phyloP scores from a whole-genome alignment of 2,113 vertebrate species.

The Delphinus delphis region DNA sequence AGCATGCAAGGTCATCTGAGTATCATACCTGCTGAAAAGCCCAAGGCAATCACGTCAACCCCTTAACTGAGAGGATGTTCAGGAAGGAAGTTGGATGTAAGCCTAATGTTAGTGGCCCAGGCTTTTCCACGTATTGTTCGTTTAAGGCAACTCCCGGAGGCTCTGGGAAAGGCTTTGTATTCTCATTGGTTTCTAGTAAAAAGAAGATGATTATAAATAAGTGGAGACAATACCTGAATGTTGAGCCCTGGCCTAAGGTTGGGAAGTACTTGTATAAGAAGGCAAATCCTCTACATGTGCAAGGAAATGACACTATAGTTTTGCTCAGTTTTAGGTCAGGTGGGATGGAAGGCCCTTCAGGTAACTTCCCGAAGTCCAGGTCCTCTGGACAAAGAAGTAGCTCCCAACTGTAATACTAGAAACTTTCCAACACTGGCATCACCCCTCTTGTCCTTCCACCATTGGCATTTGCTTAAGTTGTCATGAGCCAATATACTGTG shows the following conservation, averaged over 20 bases:
- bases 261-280: slow-evolving; percentile 12
- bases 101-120: slow-evolving; percentile 18
- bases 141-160: slow-evolving; percentile 31
- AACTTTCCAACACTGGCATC: not conserved
- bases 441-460: not conserved
- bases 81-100: slow-evolving; percentile 62
- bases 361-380: not conserved
- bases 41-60: not conserved
- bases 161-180: slow-evolving; percentile 60
- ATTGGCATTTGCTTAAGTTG: not conserved
- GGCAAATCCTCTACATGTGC: not conserved
- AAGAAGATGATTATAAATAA: slow-evolving; percentile 55
- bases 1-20: slow-evolving; percentile 31
- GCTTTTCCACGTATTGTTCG: slow-evolving; percentile 75
- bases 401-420: not conserved
- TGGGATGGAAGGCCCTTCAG: not conserved
- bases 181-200: slow-evolving; percentile 51
- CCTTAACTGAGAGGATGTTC: slow-evolving; percentile 44
- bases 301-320: slow-evolving; percentile 35
- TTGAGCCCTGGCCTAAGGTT: slow-evolving; percentile 50
- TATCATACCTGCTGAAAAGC: slow-evolving; percentile 51
- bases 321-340: not conserved
- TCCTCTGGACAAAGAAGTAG: not conserved
- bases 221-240: slow-evolving; percentile 29
- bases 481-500: not conserved